Base-by-base conservation (phyloP, 2,113 vertebrate species). In the Etheostoma cragini region DNA sequence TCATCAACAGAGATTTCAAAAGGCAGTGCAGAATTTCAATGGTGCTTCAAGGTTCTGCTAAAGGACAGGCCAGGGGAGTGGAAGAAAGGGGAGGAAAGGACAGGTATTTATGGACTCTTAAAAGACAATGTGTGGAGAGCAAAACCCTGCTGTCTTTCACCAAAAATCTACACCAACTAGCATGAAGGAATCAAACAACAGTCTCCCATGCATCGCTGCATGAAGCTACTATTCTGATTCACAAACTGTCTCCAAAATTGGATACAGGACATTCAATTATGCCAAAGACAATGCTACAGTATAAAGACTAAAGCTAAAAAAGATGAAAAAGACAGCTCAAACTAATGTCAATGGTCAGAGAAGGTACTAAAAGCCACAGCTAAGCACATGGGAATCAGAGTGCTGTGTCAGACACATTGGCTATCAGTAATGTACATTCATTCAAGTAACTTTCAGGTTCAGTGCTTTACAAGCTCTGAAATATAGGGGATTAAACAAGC, bases 1-100 rank as follows among this genome's bases (percentile, higher is more conserved):
- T 94, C 92, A 93, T 94, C 93, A 94, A 93, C 94, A 89, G 89
- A 91, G 92, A 91, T 94, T 94, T 95, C 92, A 91, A 93, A 93
- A 94, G 91, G 90, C 82, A 42, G 81, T 66, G 88, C 89, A 85
- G 91, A 95, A 94, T 95, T 95, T 94, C 85, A 95, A 94, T 94
- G 87, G 92, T 77, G 90, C 86, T 87, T 94, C 92, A 92, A 94
- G 91, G 93, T 94, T 93, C 87, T 85, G 84, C 78, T 89, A 92
- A 95, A 95, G 93, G 94, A 95, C 92, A 92, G 84, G 72, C 84
- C 69, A 63, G 66, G 64, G 71, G 87, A 63, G 62, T 46, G 21
- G 65, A 76, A 56, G 70, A 26, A 75, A 68, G 45, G 54, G 78
- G n/a, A 61, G 73, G 68, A 67, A 66, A 64, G 81, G 78, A 76